phyloP scores from a whole-genome alignment of 2,797 vertebrate species.

The Sphenopsis melanotis region DNA sequence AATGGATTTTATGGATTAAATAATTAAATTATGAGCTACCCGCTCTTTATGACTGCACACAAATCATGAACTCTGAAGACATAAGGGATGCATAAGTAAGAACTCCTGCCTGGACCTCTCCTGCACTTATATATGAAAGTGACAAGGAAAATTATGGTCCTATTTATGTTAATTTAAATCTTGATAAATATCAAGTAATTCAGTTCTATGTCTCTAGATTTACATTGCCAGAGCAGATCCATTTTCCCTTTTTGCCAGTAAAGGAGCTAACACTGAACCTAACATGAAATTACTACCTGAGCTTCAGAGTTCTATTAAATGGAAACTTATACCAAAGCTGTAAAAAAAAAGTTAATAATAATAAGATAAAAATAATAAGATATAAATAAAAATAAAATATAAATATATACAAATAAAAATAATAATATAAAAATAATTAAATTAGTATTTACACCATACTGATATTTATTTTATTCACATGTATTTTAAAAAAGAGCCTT shows the following conservation, averaged over 20 bases:
- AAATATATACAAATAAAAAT: too few species aligned
- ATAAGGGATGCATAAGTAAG: background rate
- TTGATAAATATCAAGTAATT: background rate
- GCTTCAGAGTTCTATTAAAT: background rate
- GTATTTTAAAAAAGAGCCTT: background rate
- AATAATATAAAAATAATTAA: background rate
- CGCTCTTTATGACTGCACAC: background rate
- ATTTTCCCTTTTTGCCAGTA: background rate
- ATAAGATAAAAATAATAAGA: too few species aligned
- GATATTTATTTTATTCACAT: background rate
- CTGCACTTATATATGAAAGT: background rate
- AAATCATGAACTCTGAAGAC: background rate
- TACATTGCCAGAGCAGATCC: background rate
- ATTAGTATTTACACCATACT: background rate
- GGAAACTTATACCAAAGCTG: background rate
- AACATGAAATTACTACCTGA: background rate
- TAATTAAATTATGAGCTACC: background rate
- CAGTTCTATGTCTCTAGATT: background rate
- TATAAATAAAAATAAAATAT: too few species aligned
- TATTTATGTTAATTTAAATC: background rate
- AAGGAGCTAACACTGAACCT: background rate
- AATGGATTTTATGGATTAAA: background rate
- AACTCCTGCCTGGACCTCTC: background rate
- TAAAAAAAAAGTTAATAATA: background rate
- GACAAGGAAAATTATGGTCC: background rate